Percentiles rank a stretch among this genome's conserved stretches.
These are phyloP conservation scores for Drosophila prosaltans DNA, from an alignment of 1,140 invertebrate species.

Conservation along the genomic window DNA sequence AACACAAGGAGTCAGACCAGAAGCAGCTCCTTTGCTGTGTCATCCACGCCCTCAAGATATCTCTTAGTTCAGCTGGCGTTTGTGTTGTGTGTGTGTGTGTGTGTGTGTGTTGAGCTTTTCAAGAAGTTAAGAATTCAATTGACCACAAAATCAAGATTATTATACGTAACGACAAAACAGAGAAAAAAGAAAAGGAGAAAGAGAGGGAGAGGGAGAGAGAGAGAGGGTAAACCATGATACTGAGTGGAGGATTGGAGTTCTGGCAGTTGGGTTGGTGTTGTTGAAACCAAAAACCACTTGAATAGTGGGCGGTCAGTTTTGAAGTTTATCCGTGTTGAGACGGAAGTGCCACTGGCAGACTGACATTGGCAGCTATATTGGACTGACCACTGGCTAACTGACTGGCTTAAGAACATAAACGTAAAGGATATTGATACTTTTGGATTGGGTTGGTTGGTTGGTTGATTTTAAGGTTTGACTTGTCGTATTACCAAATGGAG, in stretches of 20 bases:
- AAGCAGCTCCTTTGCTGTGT: slow-evolving; percentile 57
- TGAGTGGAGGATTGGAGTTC: slow-evolving; percentile 15
- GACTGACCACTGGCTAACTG: slow-evolving; percentile 37
- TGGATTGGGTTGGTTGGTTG: not conserved
- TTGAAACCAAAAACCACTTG: slow-evolving; percentile 30
- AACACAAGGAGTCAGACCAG: not conserved
- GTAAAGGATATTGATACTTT: slow-evolving; percentile 49
- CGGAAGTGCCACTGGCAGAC: slow-evolving; percentile 49
- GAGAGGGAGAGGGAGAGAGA: slow-evolving; percentile 26
- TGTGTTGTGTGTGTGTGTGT: slow-evolving; percentile 50
- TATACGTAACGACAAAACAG: slow-evolving; percentile 46
- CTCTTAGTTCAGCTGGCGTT: slow-evolving; percentile 29
- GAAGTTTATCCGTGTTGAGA: slow-evolving; percentile 41
- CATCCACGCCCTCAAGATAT: slow-evolving; percentile 71
- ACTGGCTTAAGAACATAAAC: slow-evolving; percentile 44
- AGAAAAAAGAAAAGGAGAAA: not conserved
- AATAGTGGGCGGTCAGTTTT: slow-evolving; percentile 40
- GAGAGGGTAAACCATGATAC: slow-evolving; percentile 33
- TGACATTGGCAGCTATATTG: slow-evolving; percentile 41
- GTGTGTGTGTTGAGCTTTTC: slow-evolving; percentile 64
- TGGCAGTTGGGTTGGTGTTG: not conserved
- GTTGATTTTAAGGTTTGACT: not conserved
- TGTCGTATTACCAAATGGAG: not conserved
- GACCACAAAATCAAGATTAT: slow-evolving; percentile 83
- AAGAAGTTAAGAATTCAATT: slow-evolving; percentile 82